phyloP scores from a whole-genome alignment of 2,797 vertebrate genomes.

The Lepus townsendii region DNA sequence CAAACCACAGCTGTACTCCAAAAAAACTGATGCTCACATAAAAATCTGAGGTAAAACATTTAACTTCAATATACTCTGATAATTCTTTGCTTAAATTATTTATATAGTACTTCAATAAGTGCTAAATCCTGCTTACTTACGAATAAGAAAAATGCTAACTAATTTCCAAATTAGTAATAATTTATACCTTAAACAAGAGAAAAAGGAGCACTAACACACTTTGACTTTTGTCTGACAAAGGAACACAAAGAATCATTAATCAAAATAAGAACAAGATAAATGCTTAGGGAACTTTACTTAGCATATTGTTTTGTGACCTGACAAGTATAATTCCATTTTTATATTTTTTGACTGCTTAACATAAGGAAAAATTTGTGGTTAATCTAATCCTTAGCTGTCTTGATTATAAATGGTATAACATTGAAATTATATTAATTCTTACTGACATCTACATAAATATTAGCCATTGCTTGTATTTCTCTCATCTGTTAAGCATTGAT shows the following conservation, averaged over 20 bases:
- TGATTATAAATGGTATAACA: background rate
- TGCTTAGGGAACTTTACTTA: slow-evolving; percentile 6
- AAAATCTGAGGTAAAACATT: slow-evolving; percentile 27
- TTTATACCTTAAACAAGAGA: slow-evolving; percentile 33
- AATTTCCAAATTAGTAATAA: slow-evolving; percentile 37
- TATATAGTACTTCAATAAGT: background rate
- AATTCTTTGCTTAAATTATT: slow-evolving; percentile 50
- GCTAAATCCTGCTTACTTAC: slow-evolving; percentile 47
- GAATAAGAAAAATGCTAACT: slow-evolving; percentile 13
- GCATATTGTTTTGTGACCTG: background rate
- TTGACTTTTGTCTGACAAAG: slow-evolving; percentile 66
- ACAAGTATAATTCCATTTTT: background rate
- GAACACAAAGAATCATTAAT: background rate
- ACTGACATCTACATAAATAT: slow-evolving; percentile 16
- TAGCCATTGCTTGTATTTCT: slow-evolving; percentile 38
- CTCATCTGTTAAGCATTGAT: slow-evolving; percentile 17
- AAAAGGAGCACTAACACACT: background rate
- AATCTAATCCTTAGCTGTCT: slow-evolving; percentile 19
- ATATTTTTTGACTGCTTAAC: background rate
- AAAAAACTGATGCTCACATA: background rate
- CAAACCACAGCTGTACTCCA: background rate
- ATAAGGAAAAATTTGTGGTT: background rate
- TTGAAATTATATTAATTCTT: slow-evolving; percentile 40
- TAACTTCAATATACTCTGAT: slow-evolving; percentile 8
- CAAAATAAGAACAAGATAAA: slow-evolving; percentile 8